Evolutionary conservation across 2,888 invertebrate genomes (phyloP), one percentile per base, ranked within the genome.

Genomic region (Notocelia uddmanniana): DNA sequence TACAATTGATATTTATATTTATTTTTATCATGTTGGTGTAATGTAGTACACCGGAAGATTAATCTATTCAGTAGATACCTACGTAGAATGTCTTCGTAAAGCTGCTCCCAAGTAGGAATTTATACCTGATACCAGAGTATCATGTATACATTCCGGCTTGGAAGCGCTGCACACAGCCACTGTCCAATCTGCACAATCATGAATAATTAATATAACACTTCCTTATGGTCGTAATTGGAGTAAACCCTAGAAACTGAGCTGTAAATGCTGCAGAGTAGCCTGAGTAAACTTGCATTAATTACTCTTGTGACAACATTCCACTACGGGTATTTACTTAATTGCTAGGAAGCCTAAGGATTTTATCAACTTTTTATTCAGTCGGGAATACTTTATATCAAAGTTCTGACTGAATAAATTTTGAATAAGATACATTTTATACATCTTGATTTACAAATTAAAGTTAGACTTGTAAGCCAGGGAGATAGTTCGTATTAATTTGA

Each of bases 141-240:
- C n/a, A 8, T 13, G 31, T 50, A 52, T 41, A 45, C 8, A 41
- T 54, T 26, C 41, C n/a, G 26, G 66, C 50, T 41, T 54, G 21
- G n/a, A 26, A 55, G 66, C 55, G 52, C 1, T 23, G 18, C n/a
- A 18, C 23, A 26, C 15, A 37, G 52, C 41, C 41, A 50, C 19
- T 23, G 41, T 69, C 54, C 48, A 64, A 64, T 64, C 55, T 57
- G 48, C 62, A 69, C 48, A 54, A 57, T 58, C 45, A 64, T 64
- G 69, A 64, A 64, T 64, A 55, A 64, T 69, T 55, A 64, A 64
- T 64, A 11, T 55, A 26, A 55, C 64, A 55, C 69, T 62, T 69
- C 57, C 58, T 69, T 48, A 50, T 48, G 55, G 21, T 31, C 45
- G 23, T 37, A 41, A 64, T 64, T 57, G 62, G 54, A 62, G 64